phyloP scores from a whole-genome alignment of 2,888 invertebrate species.

The Epiblema foenella region DNA sequence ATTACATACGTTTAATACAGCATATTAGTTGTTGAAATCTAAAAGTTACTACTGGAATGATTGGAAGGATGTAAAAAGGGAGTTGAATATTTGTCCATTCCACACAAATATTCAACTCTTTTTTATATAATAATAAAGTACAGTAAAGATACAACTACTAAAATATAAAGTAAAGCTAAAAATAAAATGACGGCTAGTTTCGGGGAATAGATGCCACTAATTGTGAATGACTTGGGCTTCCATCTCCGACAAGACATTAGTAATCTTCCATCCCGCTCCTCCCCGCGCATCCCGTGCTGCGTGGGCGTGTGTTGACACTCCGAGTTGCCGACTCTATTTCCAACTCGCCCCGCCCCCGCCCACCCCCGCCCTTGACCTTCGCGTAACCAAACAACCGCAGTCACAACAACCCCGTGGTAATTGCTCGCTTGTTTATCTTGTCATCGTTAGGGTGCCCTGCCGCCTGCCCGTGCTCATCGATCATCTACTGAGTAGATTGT shows the following conservation, averaged over 20 bases:
- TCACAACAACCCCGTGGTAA: constrained; percentile 73
- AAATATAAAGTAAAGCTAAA: too few species aligned
- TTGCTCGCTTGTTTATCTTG: constrained; percentile 55
- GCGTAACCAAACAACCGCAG: constrained; percentile 81
- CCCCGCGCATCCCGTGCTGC: constrained; percentile 48
- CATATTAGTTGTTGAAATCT: too few species aligned
- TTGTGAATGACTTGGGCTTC: not conserved
- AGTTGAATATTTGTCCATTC: too few species aligned
- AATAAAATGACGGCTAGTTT: too few species aligned
- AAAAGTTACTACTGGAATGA: too few species aligned
- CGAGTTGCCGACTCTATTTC: constrained; percentile 77
- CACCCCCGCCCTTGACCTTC: constrained; percentile 73
- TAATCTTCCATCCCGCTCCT: constrained; percentile 32
- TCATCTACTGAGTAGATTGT: not conserved
- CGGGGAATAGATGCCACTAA: not conserved
- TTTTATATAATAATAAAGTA: too few species aligned
- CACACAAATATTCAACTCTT: too few species aligned
- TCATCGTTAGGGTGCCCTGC: constrained; percentile 12
- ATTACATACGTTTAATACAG: too few species aligned
- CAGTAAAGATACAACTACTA: too few species aligned
- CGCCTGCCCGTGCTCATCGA: not conserved
- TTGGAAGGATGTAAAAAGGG: too few species aligned
- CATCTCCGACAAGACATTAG: not conserved
- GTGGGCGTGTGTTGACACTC: constrained; percentile 84
- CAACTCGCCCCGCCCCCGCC: constrained; percentile 62